These are phyloP conservation scores for Sesia bembeciformis DNA, from an alignment of 2,888 invertebrate genomes.

Conservation along the genomic window DNA sequence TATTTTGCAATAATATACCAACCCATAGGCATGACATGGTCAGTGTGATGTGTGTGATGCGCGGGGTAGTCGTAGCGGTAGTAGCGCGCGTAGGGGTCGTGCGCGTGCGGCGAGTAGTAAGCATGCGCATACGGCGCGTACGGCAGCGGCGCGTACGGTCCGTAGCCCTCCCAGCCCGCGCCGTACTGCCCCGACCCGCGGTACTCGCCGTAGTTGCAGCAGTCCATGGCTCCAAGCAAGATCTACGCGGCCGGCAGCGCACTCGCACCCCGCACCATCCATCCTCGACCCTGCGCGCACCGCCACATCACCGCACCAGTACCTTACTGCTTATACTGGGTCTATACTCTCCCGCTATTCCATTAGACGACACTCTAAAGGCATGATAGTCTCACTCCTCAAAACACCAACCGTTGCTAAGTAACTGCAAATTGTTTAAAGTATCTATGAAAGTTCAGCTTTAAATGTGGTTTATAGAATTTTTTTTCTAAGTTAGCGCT, in stretches of 20 bases:
- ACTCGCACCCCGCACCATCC: conserved; percentile 32
- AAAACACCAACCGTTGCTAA: not conserved
- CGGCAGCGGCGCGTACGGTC: conserved; percentile 39
- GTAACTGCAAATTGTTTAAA: not conserved
- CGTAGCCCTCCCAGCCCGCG: conserved; percentile 42
- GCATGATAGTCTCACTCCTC: not conserved
- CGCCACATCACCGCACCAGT: conserved; percentile 20
- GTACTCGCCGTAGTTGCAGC: conserved; percentile 70
- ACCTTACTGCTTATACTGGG: conserved; percentile 1
- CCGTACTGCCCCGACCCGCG: conserved; percentile 41
- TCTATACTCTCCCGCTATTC: not conserved
- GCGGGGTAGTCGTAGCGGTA: conserved; percentile 62
- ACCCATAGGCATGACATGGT: conserved; percentile 64
- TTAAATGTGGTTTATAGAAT: not conserved
- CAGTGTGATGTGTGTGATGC: conserved; percentile 55
- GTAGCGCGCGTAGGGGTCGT: conserved; percentile 62
- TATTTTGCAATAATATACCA: conserved; percentile 19
- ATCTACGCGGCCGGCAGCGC: conserved; percentile 50
- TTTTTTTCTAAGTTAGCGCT: not conserved
- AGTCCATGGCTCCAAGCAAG: conserved; percentile 48
- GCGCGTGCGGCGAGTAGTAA: conserved; percentile 32
- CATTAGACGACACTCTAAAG: conserved; percentile 1
- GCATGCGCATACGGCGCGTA: conserved; percentile 21
- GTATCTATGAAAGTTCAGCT: not conserved
- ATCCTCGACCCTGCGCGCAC: conserved; percentile 38